These are phyloP conservation scores for Rhinichthys klamathensis DNA, from an alignment of 2,113 vertebrate genomes.

Conservation along the genomic window DNA sequence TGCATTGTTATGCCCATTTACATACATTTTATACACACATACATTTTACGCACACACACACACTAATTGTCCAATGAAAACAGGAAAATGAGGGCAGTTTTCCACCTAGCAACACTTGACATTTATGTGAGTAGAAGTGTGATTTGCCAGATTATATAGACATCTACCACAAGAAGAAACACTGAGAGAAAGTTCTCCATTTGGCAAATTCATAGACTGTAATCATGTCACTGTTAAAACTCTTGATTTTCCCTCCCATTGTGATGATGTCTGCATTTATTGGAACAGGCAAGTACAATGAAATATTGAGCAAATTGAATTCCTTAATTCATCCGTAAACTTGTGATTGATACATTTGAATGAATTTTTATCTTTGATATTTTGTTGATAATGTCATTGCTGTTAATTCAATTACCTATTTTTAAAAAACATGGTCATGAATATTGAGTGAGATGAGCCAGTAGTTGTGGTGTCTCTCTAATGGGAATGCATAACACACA, in stretches of 20 bases:
- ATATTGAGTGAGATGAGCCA: background rate
- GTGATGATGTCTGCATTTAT: background rate
- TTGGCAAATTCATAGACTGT: background rate
- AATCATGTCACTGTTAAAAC: background rate
- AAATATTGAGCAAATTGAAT: background rate
- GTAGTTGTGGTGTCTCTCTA: background rate
- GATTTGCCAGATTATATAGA: background rate
- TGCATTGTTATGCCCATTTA: background rate
- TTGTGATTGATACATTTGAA: background rate
- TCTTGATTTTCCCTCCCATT: background rate
- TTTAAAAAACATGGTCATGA: background rate
- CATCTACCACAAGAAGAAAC: background rate
- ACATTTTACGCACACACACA: background rate
- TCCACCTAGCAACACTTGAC: conserved; percentile 19
- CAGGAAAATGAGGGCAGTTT: background rate
- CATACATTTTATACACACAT: no score
- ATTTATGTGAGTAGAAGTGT: background rate
- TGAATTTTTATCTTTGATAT: background rate
- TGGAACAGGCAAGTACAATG: background rate
- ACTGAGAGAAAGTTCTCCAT: background rate
- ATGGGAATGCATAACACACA: no score
- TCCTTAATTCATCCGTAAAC: fast-evolving
- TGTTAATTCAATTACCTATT: background rate
- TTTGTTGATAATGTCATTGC: background rate
- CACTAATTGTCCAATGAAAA: background rate